Base-by-base conservation (phyloP, 2,113 vertebrate genomes). In the Arvicanthis niloticus region DNA sequence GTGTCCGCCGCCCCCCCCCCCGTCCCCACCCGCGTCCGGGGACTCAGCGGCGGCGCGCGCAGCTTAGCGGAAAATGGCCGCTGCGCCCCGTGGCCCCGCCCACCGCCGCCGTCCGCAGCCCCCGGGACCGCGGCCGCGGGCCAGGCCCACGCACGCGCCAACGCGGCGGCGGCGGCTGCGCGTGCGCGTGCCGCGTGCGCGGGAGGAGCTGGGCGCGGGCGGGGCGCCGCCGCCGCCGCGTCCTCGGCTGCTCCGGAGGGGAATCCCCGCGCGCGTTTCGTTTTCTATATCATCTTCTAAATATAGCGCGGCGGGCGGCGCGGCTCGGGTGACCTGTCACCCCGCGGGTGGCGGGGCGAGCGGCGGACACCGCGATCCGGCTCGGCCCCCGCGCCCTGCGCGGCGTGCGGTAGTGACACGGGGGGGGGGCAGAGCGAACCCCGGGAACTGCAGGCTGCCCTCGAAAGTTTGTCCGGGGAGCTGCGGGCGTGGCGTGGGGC, bases 41-140 rank as follows among this genome's bases (percentile, higher is more conserved):
- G 45, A 22, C 65, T 37, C 86, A 21, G 75, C 84, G 86, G 91
- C 96, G 93, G 91, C 92, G 95, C 93, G 96, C 93, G 96, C 96
- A 91, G 88, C 94, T 98, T 98, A 99, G 99, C 99, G 99, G 99
- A 99, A 99, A 99, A 99, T 99, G 99, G 99, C 99, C 99, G 99
- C 99, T 97, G 96, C 95, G 98, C n/a, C n/a, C 81, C n/a, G n/a
- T 42, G 3, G 81, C 82, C 82, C 82, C 82, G 82, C 82, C 82
- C 82, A 62, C 82, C 37, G 56, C 82, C 58, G 80, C 81, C n/a
- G 58, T 42, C 48, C 56, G 80, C 80, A 26, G 37, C 56, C 80
- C 78, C 31, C 21, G 80, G 80, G 56, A 15, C 80, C 12, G 80
- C 78, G 6, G 78, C 19, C 53, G 34, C 34, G 34, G 78, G 51